Evolutionary conservation across 2,113 vertebrate genomes (phyloP).

Genomic region (Megalops atlanticus): DNA sequence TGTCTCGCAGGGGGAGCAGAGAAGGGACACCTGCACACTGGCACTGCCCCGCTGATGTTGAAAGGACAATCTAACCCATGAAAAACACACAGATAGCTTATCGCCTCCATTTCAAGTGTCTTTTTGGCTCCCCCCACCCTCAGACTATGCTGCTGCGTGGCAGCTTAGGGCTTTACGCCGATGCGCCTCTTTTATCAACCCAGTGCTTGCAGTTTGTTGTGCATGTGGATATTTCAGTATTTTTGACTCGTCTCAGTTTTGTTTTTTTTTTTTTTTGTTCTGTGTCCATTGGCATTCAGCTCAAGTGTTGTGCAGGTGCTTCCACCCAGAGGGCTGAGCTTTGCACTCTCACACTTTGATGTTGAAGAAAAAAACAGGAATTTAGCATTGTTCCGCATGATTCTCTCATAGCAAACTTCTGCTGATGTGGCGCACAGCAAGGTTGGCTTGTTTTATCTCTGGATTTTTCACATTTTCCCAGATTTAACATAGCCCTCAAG

Average conservation of each 20-base stretch:
- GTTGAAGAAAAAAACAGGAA: neutral
- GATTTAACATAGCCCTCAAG: neutral
- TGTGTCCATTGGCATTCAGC: neutral
- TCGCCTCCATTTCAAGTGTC: neutral
- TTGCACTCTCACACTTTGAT: neutral
- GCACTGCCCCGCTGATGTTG: neutral
- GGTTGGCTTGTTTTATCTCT: neutral
- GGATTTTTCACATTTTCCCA: neutral
- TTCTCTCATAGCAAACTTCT: neutral
- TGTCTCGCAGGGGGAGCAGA: neutral
- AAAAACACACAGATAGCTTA: neutral
- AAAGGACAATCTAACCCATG: neutral
- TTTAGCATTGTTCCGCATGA: neutral
- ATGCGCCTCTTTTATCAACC: neutral
- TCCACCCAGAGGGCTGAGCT: neutral
- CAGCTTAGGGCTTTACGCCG: neutral
- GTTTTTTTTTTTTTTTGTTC: neutral
- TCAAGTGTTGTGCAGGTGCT: neutral
- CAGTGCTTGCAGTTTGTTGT: neutral
- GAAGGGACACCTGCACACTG: neutral
- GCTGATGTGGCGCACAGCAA: neutral
- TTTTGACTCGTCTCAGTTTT: neutral
- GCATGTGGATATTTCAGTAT: neutral
- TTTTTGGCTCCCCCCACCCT: conserved; percentile 25
- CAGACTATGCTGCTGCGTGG: neutral